Percentiles rank a stretch among this genome's conserved stretches.
Evolutionary conservation across 2,888 invertebrate genomes (phyloP).

Genomic region (Bedellia somnulentella): DNA sequence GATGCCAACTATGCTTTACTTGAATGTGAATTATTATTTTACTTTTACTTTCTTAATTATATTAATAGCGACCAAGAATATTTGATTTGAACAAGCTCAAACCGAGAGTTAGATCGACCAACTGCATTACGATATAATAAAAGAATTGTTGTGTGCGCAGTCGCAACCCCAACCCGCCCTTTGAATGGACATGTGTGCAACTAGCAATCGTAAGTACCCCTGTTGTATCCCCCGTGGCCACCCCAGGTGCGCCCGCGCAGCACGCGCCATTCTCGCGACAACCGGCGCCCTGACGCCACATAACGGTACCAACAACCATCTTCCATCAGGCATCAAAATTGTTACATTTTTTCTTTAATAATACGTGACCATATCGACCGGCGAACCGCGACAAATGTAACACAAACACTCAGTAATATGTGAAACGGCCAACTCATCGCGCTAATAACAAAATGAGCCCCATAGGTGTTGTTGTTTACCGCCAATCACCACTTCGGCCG

Average conservation of each 20-base stretch:
- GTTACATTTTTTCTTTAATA: not conserved
- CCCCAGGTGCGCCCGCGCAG: conserved; percentile 53
- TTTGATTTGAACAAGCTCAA: too few relatives aligned
- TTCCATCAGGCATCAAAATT: conserved; percentile 5
- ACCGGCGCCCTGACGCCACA: conserved; percentile 53
- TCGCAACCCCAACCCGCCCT: too few relatives aligned
- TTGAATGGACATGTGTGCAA: conserved; percentile 57
- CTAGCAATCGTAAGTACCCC: conserved; percentile 58
- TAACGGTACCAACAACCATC: conserved; percentile 20
- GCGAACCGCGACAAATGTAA: conserved; percentile 23
- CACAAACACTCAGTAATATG: conserved; percentile 36
- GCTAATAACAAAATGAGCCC: conserved; percentile 45
- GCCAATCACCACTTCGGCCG: conserved; percentile 61
- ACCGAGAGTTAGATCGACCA: too few relatives aligned
- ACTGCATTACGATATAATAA: too few relatives aligned
- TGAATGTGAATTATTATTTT: too few relatives aligned
- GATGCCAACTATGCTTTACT: too few relatives aligned
- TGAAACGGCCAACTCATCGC: conserved; percentile 32
- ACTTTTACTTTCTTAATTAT: too few relatives aligned
- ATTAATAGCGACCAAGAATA: too few relatives aligned
- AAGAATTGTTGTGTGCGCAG: too few relatives aligned
- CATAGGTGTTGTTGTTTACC: conserved; percentile 61
- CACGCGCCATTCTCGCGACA: conserved; percentile 56
- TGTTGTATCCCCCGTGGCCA: conserved; percentile 51
- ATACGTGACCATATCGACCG: conserved; percentile 23